phyloP scores from a whole-genome alignment of 2,797 vertebrate genomes.

The Tapirus indicus region DNA sequence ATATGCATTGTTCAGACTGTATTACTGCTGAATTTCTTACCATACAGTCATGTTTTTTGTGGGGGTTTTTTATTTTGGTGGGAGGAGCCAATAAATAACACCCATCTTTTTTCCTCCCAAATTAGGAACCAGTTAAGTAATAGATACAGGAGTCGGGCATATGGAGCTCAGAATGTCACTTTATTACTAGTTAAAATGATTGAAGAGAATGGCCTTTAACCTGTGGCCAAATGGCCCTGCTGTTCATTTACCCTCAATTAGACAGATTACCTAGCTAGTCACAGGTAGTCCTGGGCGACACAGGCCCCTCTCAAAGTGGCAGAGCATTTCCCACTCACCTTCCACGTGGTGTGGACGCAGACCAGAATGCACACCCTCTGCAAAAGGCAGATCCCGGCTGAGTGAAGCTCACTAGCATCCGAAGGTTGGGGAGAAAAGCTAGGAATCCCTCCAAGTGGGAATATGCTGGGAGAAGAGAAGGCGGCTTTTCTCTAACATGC shows the following conservation, averaged over 20 bases:
- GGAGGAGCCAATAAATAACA: not conserved
- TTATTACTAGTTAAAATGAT: conserved; percentile 11
- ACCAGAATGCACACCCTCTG: not conserved
- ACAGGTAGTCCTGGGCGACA: not conserved
- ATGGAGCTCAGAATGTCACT: not conserved
- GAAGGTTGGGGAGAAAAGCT: not conserved
- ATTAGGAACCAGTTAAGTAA: conserved; percentile 14
- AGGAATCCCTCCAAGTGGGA: not conserved
- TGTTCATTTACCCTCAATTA: not conserved
- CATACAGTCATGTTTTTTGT: not conserved
- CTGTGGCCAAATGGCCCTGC: not conserved
- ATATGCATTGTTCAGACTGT: not conserved
- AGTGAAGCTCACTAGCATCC: not conserved
- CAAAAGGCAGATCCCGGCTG: not conserved
- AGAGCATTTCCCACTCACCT: not conserved
- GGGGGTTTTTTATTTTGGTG: not conserved
- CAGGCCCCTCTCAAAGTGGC: fast-evolving
- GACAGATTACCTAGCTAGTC: not conserved
- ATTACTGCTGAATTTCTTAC: conserved; percentile 1
- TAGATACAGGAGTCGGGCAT: not conserved
- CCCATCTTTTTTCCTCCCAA: not conserved
- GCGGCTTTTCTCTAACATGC: not conserved
- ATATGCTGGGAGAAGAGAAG: not conserved
- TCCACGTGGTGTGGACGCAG: not conserved
- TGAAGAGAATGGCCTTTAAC: conserved; percentile 29